Percentiles rank a stretch among this genome's conserved stretches.
Conservation (phyloP, 2,888 invertebrate genomes). For the Leucophenga maculata region DNA sequence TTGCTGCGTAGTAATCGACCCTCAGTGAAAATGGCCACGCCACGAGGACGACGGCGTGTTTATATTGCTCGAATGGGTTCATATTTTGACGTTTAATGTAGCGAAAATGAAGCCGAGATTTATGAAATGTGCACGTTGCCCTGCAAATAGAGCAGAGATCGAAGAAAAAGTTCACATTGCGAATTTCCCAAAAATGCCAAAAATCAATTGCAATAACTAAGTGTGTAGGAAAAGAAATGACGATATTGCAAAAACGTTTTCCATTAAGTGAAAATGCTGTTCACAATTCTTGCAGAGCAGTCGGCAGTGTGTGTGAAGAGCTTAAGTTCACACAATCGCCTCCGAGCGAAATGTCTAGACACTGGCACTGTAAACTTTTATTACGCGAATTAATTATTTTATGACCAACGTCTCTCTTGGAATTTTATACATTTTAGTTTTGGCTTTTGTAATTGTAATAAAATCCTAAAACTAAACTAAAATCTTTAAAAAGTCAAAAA, state of each 20-base stretch:
- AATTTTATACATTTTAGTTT: no score
- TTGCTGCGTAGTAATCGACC: conserved; percentile 40
- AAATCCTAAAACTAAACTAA: neutral
- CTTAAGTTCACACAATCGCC: conserved; percentile 11
- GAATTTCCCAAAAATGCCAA: conserved; percentile 52
- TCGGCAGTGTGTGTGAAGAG: no score
- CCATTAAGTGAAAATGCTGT: conserved; percentile 40
- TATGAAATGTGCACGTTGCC: conserved; percentile 61
- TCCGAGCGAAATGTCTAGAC: conserved; percentile 40
- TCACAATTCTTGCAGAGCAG: neutral
- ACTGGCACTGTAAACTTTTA: conserved; percentile 29
- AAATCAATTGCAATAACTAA: conserved; percentile 63
- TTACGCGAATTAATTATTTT: conserved; percentile 18
- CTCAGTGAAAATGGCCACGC: conserved; percentile 33
- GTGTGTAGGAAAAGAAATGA: conserved; percentile 23
- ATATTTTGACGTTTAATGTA: conserved; percentile 71
- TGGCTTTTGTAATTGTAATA: no score
- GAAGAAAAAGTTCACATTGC: conserved; percentile 34
- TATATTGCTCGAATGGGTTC: conserved; percentile 69
- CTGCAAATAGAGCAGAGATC: conserved; percentile 33
- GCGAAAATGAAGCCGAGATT: conserved; percentile 70
- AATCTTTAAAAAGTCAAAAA: neutral
- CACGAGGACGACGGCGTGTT: conserved; percentile 14
- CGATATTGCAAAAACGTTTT: neutral
- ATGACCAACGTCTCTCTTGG: neutral